Evolutionary conservation across 2,113 vertebrate genomes (phyloP).

Genomic region (Seriola rivoliana): DNA sequence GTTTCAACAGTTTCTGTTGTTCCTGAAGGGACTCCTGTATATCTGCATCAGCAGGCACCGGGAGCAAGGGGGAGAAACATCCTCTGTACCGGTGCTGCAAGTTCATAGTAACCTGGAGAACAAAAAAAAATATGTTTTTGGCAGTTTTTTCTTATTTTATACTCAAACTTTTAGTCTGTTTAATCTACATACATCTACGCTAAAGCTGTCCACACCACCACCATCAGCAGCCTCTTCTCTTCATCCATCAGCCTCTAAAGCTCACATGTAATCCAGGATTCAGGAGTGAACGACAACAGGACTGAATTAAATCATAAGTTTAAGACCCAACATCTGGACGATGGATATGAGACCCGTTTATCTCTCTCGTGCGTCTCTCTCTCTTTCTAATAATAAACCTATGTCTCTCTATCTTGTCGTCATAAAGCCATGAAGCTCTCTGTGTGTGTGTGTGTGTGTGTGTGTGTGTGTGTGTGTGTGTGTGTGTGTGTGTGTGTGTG

Average conservation of each 20-base stretch:
- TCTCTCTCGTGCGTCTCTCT: neutral
- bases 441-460: too few species aligned
- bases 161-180: neutral
- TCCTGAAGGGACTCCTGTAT: too few species aligned
- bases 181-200: neutral
- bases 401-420: neutral
- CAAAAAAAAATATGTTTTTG: too few species aligned
- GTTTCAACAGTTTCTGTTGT: too few species aligned
- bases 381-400: conserved; percentile 23
- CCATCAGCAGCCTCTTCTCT: neutral
- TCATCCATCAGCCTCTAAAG: conserved; percentile 4
- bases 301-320: conserved; percentile 8
- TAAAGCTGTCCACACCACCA: neutral
- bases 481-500: neutral
- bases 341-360: conserved; percentile 1
- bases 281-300: neutral
- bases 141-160: too few species aligned
- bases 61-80: too few species aligned
- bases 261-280: conserved; percentile 36
- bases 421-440: neutral
- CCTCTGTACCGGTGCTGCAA: too few species aligned
- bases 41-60: too few species aligned
- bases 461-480: too few species aligned
- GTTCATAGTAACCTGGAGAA: too few species aligned
- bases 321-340: conserved; percentile 37